Evolutionary conservation across 2,797 vertebrate species (phyloP).

Genomic region (Danio jaintianensis): DNA sequence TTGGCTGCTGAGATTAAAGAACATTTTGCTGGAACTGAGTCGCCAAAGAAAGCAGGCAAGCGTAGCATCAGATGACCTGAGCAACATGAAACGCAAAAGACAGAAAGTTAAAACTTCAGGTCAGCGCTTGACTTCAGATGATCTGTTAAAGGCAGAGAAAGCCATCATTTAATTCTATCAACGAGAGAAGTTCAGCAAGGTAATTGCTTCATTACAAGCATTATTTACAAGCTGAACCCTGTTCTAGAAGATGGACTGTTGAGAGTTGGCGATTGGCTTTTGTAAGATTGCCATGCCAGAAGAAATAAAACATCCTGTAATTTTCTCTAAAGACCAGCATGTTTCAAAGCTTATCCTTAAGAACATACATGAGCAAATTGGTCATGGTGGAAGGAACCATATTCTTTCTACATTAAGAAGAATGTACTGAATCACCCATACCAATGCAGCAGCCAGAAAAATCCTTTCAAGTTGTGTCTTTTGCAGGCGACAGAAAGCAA

Average conservation of each 20-base stretch:
- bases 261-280: not conserved
- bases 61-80: not conserved
- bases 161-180: conserved; percentile 24
- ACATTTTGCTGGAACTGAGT: not conserved
- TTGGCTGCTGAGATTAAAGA: not conserved
- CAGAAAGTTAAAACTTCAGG: not conserved
- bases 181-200: conserved; percentile 14
- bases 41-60: not conserved
- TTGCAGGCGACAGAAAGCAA: not conserved
- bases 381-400: not conserved
- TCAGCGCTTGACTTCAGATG: not conserved
- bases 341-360: not conserved
- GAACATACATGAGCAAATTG: not conserved
- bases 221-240: not conserved
- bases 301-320: not conserved
- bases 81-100: not conserved
- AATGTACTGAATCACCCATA: not conserved
- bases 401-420: not conserved
- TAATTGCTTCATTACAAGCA: conserved; percentile 4
- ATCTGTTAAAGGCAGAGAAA: conserved; percentile 1
- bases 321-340: not conserved
- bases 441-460: not conserved
- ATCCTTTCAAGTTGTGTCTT: not conserved
- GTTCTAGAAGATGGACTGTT: not conserved
- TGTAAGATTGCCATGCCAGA: not conserved